Evolutionary conservation across 2,113 vertebrate genomes (phyloP).

Genomic region (Actenoides lindsayi): DNA sequence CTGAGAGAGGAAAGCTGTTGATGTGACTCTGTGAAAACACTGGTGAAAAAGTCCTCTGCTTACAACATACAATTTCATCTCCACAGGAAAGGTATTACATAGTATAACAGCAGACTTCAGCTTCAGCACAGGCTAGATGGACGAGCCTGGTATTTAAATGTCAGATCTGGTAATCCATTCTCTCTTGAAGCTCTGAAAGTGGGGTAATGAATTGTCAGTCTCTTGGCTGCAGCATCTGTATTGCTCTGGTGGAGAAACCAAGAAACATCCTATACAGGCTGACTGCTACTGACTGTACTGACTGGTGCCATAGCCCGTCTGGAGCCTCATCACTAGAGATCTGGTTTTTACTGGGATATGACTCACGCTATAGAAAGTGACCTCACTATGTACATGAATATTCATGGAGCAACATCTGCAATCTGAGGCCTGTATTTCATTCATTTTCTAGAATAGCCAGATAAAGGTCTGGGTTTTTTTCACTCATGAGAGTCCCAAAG

Average conservation of each 20-base stretch:
- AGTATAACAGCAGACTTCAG: not conserved
- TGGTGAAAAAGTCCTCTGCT: not conserved
- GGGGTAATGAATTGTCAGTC: not conserved
- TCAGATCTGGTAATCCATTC: not conserved
- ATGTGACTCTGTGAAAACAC: not conserved
- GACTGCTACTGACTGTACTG: not conserved
- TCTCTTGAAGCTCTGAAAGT: not conserved
- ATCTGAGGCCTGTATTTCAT: not conserved
- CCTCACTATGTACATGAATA: accelerated
- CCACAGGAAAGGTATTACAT: not conserved
- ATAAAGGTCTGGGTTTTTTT: not conserved
- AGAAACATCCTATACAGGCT: not conserved
- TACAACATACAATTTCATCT: not conserved
- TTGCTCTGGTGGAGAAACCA: not conserved
- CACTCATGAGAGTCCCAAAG: not conserved
- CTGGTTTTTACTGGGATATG: not conserved
- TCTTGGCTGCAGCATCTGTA: not conserved
- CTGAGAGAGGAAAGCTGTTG: not conserved
- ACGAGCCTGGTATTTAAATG: not conserved
- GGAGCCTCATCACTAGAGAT: not conserved
- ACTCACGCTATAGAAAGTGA: not conserved
- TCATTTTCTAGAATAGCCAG: not conserved
- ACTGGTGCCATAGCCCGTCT: not conserved
- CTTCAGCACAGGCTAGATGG: not conserved
- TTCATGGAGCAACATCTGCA: not conserved